Evolutionary conservation across 2,113 vertebrate species (phyloP).

Genomic region (Tauraco erythrolophus): DNA sequence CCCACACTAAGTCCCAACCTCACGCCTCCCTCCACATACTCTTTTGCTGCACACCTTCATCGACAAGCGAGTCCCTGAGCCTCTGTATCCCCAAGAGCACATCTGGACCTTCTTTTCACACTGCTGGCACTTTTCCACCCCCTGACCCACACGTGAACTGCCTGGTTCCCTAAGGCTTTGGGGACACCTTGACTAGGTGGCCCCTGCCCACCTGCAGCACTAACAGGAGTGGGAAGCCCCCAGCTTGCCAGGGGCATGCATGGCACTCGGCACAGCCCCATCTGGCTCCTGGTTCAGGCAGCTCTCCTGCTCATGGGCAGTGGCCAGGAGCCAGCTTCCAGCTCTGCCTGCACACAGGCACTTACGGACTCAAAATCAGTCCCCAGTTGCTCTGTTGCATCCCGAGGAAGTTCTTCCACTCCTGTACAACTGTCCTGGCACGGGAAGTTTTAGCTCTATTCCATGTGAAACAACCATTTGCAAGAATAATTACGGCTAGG

Average conservation of each 20-base stretch:
- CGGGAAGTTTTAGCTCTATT: background rate
- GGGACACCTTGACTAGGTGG: background rate
- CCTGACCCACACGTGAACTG: background rate
- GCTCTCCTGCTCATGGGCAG: background rate
- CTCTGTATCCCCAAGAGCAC: background rate
- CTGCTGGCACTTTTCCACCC: background rate
- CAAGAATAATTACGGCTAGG: background rate
- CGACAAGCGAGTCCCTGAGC: accelerated
- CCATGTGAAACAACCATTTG: background rate
- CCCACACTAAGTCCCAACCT: background rate
- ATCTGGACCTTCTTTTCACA: background rate
- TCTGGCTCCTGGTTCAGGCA: background rate
- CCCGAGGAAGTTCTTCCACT: background rate
- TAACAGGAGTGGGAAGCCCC: background rate
- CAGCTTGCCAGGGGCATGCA: background rate
- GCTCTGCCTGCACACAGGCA: background rate
- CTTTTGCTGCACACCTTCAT: background rate
- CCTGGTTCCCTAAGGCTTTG: background rate
- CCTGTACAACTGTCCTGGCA: background rate
- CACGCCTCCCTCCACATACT: too few relatives aligned
- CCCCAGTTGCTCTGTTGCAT: background rate
- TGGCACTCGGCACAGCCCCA: background rate
- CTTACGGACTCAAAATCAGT: background rate
- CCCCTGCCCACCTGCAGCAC: background rate
- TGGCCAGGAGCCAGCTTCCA: background rate